Base-by-base conservation (phyloP, 1,140 invertebrate species). In the Ceratosolen fusciceps region DNA sequence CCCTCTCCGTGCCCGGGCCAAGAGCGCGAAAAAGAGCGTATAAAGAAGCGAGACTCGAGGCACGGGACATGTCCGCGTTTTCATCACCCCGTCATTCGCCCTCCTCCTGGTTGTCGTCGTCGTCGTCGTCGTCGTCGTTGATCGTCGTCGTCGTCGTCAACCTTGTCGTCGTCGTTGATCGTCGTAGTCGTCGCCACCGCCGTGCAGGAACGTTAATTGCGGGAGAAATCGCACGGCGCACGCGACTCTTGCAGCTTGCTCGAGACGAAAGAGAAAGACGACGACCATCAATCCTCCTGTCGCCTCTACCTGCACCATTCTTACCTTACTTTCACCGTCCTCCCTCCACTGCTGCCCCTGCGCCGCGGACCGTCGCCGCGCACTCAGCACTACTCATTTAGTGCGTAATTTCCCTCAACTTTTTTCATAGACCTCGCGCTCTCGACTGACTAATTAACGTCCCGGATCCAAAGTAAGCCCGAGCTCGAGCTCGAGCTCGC, bases 241-340 rank as follows among this genome's bases (percentile, higher is more conserved):
- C 34, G 71, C 71, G 37, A 74, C 54, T 21, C 39, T 67, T 74
- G 54, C 71, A 74, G 71, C 71, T 74, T 60, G 71, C 71, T 2
- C 21, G 5, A 52, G 12, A 62, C 43, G 49, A 58, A 58, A 58
- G 54, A 62, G 29, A 62, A 62, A 62, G 29, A 68, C 37, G 29
- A 68, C 37, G 37, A 31, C 19, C 26, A 26, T 39, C n/a, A 68
- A 68, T 68, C 14, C 5, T 31, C 29, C 19, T 56, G 49, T 37
- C 19, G 49, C 70, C 29, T 72, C 49, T 52, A 49, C 47, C 34
- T 68, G 21, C 1, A 7, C 58, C n/a, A n/a, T n/a, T 62, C 29
- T 34, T 10, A 19, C 14, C 34, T 2, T 14, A 19, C 12, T 16
- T 62, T 26, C 19, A 62, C n/a, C n/a, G n/a, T n/a, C n/a, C n/a